Conservation (phyloP, 2,797 vertebrate genomes). For the Microctenopoma steveboyesi region DNA sequence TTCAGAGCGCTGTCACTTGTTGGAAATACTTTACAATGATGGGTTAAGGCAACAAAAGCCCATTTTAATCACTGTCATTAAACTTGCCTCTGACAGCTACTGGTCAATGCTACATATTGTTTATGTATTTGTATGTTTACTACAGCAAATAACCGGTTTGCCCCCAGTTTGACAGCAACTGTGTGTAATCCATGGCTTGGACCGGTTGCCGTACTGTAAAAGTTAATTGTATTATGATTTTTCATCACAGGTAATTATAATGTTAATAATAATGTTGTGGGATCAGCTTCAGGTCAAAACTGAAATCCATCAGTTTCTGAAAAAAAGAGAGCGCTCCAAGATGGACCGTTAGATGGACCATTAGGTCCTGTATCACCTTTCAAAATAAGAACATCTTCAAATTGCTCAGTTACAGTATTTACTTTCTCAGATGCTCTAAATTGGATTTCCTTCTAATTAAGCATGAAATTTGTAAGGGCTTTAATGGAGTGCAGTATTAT, state of each 20-base stretch:
- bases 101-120: not conserved
- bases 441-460: constrained; percentile 33
- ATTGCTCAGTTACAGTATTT: constrained; percentile 34
- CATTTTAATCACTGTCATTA: constrained; percentile 1
- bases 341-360: not conserved
- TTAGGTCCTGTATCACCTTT: not conserved
- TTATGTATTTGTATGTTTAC: not conserved
- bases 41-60: not conserved
- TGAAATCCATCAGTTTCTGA: not conserved
- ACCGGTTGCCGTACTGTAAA: not conserved
- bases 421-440: constrained; percentile 24
- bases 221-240: not conserved
- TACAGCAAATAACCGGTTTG: not conserved
- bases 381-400: constrained; percentile 1
- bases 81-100: not conserved
- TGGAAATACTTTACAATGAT: not conserved
- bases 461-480: constrained; percentile 8
- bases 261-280: not conserved
- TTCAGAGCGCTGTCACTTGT: not conserved
- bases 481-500: constrained; percentile 18
- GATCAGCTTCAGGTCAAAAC: not conserved
- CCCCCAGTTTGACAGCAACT: not conserved
- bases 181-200: not conserved
- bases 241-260: not conserved
- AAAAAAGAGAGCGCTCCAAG: not conserved